Base-by-base conservation (phyloP, 2,113 vertebrate species). In the Beaufortia kweichowensis region DNA sequence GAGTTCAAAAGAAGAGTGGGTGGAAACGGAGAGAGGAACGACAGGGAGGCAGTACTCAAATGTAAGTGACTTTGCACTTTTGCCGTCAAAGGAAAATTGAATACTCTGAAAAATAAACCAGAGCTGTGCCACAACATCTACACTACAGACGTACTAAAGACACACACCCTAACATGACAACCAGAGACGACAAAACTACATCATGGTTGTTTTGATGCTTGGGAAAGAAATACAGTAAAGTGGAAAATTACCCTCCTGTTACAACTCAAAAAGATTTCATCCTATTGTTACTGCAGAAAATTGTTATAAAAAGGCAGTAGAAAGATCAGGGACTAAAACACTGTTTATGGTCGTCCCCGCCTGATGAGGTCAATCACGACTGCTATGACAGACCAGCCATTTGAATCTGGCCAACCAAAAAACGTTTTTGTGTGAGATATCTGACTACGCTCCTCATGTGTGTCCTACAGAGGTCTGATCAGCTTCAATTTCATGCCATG, bases 61-160 rank as follows among this genome's bases (percentile, higher is more conserved):
- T 48, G 11, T 60, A 7, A 70, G n/a, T 35, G 48, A 33, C n/a
- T 23, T 46, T 19, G 55, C 10, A 10, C 14, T 53, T 39, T 26
- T 64, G 24, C 46, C 62, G 55, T 35, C 17, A 72, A 7, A 56
- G 59, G 29, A 56, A 39, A 55, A 41, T 71, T 17, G 0, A 8
- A 69, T 31, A 33, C 61, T 8, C 5, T n/a, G 15, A 53, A 4
- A 61, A 68, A 70, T 24, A 53, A 33, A 12, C 12, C 26, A 69
- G 10, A 35, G 24, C 17, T 39, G 35, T 15, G 46, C 23, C 9
- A 56, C 15, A 19, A 24, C 3, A 31, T 31, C 39, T 56, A 14
- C 41, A 24, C 31, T 35, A 15, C 31, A 57, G 35, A 76, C 21
- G 62, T n/a, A 63, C 41, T 63, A 70, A 63, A 71, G 69, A 63